Base-by-base conservation (phyloP, 2,113 vertebrate genomes). In the Zosterops lateralis region DNA sequence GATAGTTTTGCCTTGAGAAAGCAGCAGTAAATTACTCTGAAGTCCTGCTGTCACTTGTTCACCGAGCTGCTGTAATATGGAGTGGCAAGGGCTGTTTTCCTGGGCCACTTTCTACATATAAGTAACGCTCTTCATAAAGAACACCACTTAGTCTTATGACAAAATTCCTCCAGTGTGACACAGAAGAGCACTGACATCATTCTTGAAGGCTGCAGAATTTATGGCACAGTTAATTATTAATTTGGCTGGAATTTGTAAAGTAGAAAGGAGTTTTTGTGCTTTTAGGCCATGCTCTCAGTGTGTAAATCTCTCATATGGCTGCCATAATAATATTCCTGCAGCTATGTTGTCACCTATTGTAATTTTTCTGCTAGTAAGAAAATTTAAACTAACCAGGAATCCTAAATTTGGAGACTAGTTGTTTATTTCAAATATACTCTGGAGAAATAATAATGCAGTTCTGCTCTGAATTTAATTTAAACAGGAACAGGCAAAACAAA, bases 401-500 rank as follows among this genome's bases (percentile, higher is more conserved):
- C 97, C 94, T 97, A 97, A 97, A 97, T 97, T 97, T 96, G 96
- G 93, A 97, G 96, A 95, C 94, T 93, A 93, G 95, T 97, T 97
- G 96, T 97, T 98, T 97, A 97, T 98, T 97, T 98, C 97, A 97
- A 98, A 98, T 95, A 97, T 95, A 97, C 98, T 98, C 97, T 91
- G 73, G 98, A 98, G 98, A 97, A 97, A 97, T 91, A 97, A 91
- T 96, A 98, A 97, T 97, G 96, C 90, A 97, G 95, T 97, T 95
- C 97, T 96, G 97, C 95, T 95, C 95, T 97, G 97, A 97, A 98
- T 98, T 98, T 98, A 98, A 98, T 98, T 98, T 98, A 97, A 98
- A 98, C 96, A 97, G 96, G 90, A 98, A 98, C 96, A 97, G 97
- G 97, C 97, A 97, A 98, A 98, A 98, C 98, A 97, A 98, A 98